Conservation (phyloP, 1,140 invertebrate species). For the Temnothorax nylanderi region DNA sequence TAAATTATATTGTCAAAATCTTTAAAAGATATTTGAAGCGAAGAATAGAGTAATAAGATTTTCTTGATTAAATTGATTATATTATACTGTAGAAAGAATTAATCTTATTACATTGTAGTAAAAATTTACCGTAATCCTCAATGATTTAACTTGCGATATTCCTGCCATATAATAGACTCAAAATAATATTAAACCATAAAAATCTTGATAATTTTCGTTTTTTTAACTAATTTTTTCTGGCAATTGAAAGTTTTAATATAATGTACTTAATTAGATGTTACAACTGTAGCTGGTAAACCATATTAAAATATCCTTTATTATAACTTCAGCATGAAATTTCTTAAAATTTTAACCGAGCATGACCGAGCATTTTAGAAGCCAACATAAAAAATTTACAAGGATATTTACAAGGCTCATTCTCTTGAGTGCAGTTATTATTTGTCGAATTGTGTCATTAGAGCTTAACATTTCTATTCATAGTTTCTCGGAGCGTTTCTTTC, state of each 20-base stretch:
- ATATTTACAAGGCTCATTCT: not conserved
- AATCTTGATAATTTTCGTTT: not conserved
- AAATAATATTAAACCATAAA: not conserved
- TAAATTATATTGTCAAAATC: too few species aligned
- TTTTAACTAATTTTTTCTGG: not conserved
- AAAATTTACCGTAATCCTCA: too few species aligned
- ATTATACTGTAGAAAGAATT: too few species aligned
- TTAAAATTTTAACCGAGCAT: not conserved
- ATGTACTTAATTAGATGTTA: too few species aligned
- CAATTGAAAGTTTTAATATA: too few species aligned
- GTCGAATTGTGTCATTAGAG: not conserved
- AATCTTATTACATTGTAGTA: too few species aligned
- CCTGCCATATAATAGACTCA: too few species aligned
- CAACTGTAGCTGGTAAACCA: too few species aligned
- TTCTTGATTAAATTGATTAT: too few species aligned
- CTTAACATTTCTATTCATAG: constrained; percentile 5
- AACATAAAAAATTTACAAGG: not conserved
- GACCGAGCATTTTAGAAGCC: not conserved
- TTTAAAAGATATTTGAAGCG: too few species aligned
- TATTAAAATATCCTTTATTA: not conserved
- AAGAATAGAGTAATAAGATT: too few species aligned
- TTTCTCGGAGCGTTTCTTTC: not conserved
- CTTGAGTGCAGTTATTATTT: not conserved
- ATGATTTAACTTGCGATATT: too few species aligned
- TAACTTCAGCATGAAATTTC: not conserved